A percentile compares a stretch with the other conserved stretches of the same genome.
These are phyloP conservation scores for Heliconius nattereri DNA, from an alignment of 1,140 invertebrate genomes.

Conservation along the genomic window DNA sequence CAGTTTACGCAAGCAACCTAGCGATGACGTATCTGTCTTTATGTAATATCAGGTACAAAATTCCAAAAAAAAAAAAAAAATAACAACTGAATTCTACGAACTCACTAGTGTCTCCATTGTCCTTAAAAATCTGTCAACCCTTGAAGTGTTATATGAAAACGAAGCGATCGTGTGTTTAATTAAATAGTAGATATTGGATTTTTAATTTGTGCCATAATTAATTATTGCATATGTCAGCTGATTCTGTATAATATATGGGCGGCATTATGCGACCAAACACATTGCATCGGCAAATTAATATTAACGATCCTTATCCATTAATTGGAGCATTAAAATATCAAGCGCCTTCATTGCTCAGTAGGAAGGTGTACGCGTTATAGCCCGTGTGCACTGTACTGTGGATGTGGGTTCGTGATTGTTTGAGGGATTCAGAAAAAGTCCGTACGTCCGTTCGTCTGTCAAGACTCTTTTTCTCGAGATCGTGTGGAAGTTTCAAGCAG, in stretches of 20 bases:
- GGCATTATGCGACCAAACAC: conserved; percentile 48
- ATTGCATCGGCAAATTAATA: conserved; percentile 56
- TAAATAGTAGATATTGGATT: conserved; percentile 27
- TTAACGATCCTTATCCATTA: conserved; percentile 63
- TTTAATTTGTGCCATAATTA: conserved; percentile 42
- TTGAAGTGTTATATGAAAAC: not conserved
- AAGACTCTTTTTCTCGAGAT: too few species aligned
- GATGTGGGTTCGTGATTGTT: not conserved
- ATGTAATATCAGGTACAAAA: too few species aligned
- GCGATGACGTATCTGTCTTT: too few species aligned
- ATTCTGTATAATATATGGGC: conserved; percentile 54
- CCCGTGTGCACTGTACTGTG: not conserved
- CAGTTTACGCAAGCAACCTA: accelerated
- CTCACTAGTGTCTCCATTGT: not conserved
- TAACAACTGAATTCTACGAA: too few species aligned
- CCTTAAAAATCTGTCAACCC: not conserved
- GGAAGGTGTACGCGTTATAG: conserved; percentile 30
- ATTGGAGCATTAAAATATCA: conserved; percentile 64
- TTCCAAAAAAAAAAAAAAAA: too few species aligned
- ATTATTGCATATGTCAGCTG: conserved; percentile 53
- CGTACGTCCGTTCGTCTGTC: too few species aligned
- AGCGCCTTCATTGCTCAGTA: conserved; percentile 46
- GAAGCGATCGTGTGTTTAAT: not conserved
- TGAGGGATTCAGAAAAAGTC: too few species aligned
- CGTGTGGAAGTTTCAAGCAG: too few species aligned